Evolutionary conservation across 2,888 invertebrate genomes (phyloP), one percentile per base, ranked within the genome.

Genomic region (Chymomyza fuscimana): DNA sequence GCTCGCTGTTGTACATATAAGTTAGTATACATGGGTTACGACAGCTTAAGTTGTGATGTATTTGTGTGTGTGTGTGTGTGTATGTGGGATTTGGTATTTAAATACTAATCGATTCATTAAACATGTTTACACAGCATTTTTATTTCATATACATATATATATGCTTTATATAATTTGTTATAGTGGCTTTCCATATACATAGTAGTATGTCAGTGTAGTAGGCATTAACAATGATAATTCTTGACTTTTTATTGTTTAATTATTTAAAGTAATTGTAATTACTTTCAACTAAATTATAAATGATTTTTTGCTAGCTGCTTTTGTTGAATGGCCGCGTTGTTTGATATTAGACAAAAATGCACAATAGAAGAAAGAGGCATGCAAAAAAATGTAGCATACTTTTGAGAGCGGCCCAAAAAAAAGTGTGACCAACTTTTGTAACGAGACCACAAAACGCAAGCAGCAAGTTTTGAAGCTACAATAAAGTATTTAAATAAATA

Each of bases 41-140:
- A 40, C 40, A 40, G 40, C 40, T 40, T 40, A 1, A 2, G 40
- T 46, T 46, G 40, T 46, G 9, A 4, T 46, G 40, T 40, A 1
- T 7, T 2, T 10, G 2, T 10, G 12, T 46, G 40, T 46, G 40
- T 46, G 40, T 46, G 40, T 46, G 40, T 46, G 2, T 46, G 40
- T 46, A 3, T 46, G 12, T 12, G 12, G 40, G 40, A 46, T 46
- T 12, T 12, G 40, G 40, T 46, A 46, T 65, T 74, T 72, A 78
- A 87, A 89, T 90, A 89, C 89, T 89, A 89, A 89, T 89, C 89
- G 89, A 89, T 89, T 89, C 89, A 84, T 88, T 72, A 76, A 82
- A 75, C 75, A 80, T 74, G 77, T 80, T 87, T 80, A 78, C 80
- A 81, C 73, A 69, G 67, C 66, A 72, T 73, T 25, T 7, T 58